Evolutionary conservation across 2,888 invertebrate genomes (phyloP), one percentile per base, ranked within the genome.

Genomic region (Thereva unica): DNA sequence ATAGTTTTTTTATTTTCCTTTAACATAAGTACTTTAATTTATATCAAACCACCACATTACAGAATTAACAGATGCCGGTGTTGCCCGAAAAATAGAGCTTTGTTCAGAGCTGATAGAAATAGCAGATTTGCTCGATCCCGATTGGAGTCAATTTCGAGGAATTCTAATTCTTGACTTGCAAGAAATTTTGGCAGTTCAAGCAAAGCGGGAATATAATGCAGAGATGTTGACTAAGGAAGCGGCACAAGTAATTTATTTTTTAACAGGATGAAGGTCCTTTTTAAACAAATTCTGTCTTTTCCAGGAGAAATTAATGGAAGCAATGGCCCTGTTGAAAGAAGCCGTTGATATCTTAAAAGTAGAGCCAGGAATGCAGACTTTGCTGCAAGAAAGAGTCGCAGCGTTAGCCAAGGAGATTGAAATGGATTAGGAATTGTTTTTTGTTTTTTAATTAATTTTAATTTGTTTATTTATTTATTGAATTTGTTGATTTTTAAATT

Each of bases 91-190:
- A 78, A 81, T 87, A 38, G 83, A 85, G 38, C 80, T 90, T 0
- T 90, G 89, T 69, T 82, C 86, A 55, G 89, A 90, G 69, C 79
- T 91, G 4, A 73, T 90, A n/a, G 84, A 85, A 53, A 73, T 89
- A 47, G 85, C 88, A 8, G 85, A 87, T 55, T 78, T 84, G 23
- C 75, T 91, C 56, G 88, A 88, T 67, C 88, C 89, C 2, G 90
- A 89, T 3, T 84, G 82, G 79, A 84, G 87, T 2, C 82, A 84
- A 70, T 86, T 89, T 72, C 81, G 89, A 6, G 89, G 88, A 0
- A 84, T 84, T 4, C 76, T 90, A 10, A 78, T 90, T 0, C 79
- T 88, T 44, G 89, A 89, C 69, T 78, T 89, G 10, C 88, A 89
- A 75, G 85, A 86, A 49, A 84, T 86, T 0, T 80, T 87, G 78